phyloP scores from a whole-genome alignment of 1,140 invertebrate species.

The Listronotus oregonensis region DNA sequence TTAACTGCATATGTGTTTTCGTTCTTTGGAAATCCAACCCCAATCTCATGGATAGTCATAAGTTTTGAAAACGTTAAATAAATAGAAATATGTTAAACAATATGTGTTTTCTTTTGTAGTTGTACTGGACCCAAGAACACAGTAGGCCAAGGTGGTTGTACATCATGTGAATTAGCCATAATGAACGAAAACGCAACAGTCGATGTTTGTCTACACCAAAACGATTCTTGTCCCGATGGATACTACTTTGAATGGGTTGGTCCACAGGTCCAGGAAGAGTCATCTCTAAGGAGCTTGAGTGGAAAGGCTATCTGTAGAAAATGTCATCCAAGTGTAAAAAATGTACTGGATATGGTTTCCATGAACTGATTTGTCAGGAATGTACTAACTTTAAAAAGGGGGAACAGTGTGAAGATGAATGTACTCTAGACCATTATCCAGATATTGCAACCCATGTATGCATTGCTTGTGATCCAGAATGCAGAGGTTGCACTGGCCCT shows the following conservation, averaged over 20 bases:
- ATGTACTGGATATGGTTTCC: constrained; percentile 87
- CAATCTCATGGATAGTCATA: too few species aligned
- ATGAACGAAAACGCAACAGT: constrained; percentile 69
- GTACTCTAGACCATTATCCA: constrained; percentile 82
- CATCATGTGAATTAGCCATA: constrained; percentile 87
- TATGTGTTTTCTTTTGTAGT: constrained; percentile 50
- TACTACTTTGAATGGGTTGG: constrained; percentile 86
- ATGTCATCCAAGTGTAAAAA: constrained; percentile 90
- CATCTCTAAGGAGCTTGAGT: constrained; percentile 67
- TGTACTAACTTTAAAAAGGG: constrained; percentile 84
- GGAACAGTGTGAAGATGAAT: constrained; percentile 91
- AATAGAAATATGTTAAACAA: too few species aligned
- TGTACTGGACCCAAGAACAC: constrained; percentile 87
- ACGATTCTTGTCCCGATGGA: constrained; percentile 80
- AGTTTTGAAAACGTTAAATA: too few species aligned
- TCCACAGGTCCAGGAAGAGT: constrained; percentile 68
- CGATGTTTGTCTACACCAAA: constrained; percentile 73
- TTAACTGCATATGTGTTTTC: too few species aligned
- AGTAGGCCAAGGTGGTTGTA: constrained; percentile 81
- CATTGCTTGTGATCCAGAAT: constrained; percentile 79
- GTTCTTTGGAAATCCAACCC: too few species aligned
- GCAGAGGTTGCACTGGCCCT: constrained; percentile 83
- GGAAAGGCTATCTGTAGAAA: constrained; percentile 85
- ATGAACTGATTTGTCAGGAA: constrained; percentile 81
- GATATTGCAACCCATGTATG: constrained; percentile 75